These are phyloP conservation scores for Metopolophium dirhodum DNA, from an alignment of 1,140 invertebrate species.

Conservation along the genomic window DNA sequence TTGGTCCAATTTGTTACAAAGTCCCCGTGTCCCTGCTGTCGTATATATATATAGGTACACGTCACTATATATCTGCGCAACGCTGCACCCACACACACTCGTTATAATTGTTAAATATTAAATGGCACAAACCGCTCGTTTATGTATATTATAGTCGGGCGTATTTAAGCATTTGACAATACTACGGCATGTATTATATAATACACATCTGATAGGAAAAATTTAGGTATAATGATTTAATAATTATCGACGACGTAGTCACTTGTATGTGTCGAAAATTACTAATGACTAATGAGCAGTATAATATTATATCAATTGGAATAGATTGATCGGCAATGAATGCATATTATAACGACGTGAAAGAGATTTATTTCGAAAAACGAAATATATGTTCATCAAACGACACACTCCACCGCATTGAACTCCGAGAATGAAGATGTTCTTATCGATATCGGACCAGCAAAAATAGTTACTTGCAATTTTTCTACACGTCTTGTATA, in stretches of 20 bases:
- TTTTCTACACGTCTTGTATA: neutral
- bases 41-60: neutral
- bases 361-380: neutral
- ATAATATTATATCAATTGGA: neutral
- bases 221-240: neutral
- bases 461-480: neutral
- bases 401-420: neutral
- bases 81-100: neutral
- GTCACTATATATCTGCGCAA: neutral
- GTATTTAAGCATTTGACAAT: neutral
- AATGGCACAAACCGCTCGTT: neutral
- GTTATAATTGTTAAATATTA: neutral
- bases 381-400: neutral
- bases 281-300: no score
- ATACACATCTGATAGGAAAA: neutral
- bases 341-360: neutral
- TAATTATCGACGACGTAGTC: neutral
- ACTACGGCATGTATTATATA: neutral
- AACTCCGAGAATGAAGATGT: neutral
- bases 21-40: neutral
- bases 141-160: neutral
- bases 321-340: neutral
- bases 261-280: neutral
- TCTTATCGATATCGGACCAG: neutral
- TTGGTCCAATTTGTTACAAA: conserved; percentile 42